phyloP scores from a whole-genome alignment of 2,113 vertebrate species.

The Columba janthina region DNA sequence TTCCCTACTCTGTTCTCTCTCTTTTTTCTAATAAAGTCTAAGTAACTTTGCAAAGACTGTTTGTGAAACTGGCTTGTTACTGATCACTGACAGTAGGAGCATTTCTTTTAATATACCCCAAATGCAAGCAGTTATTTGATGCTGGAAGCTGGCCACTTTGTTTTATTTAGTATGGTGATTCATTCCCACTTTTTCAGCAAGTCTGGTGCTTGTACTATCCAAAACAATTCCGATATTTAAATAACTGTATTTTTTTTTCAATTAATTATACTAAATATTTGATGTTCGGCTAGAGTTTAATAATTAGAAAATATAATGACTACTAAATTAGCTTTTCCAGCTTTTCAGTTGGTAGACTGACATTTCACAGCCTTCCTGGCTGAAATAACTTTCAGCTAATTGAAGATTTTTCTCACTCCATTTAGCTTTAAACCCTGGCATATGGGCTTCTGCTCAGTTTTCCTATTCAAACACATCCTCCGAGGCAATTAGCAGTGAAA shows the following conservation, averaged over 20 bases:
- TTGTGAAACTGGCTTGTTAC: background rate
- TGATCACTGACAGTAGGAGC: background rate
- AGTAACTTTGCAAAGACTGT: background rate
- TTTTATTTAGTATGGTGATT: background rate
- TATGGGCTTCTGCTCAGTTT: constrained; percentile 13
- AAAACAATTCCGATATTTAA: background rate
- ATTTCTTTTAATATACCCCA: background rate
- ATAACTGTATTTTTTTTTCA: background rate
- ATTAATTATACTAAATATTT: background rate
- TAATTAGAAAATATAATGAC: background rate
- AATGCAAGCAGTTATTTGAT: background rate
- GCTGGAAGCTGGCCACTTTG: background rate
- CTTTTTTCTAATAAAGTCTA: background rate
- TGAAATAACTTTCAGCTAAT: constrained; percentile 48
- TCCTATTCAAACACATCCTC: background rate
- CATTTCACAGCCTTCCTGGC: background rate
- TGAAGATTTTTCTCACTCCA: constrained; percentile 55
- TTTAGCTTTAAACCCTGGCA: constrained; percentile 32
- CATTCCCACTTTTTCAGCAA: background rate
- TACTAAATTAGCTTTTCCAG: background rate
- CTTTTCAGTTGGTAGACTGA: background rate
- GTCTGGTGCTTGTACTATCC: background rate
- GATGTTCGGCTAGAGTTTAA: background rate
- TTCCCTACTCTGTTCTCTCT: background rate
- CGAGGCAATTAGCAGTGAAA: background rate